Base-by-base conservation (phyloP, 2,113 vertebrate species). In the Gavia stellata region DNA sequence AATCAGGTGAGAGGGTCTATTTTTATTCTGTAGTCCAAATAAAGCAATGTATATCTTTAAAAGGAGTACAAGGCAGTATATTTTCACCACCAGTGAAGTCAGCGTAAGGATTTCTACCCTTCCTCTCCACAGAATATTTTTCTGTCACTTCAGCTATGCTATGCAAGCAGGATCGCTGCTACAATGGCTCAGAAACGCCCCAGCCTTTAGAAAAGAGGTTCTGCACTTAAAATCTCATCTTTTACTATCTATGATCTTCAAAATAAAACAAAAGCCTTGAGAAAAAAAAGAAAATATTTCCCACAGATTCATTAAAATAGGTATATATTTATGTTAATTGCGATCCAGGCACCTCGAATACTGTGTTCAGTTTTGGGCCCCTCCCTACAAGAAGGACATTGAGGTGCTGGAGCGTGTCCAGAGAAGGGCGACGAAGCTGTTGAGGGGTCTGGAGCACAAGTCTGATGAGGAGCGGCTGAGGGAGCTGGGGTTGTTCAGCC, bases 1-100 rank as follows among this genome's bases (percentile, higher is more conserved):
- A 88, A 88, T 77, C 71, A 92, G 36, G 71, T 89, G 49, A 81
- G 34, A 88, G 36, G 8, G 53, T 80, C 88, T 94, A 82, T 93
- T 97, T 95, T 93, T 92, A 75, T 21, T 88, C 85, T 42, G 26
- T 49, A 80, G 77, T 79, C 88, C 88, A 94, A 97, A 94, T 77
- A 90, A 88, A 94, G 88, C 8, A 87, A 86, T 61, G 50, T 45
- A 5, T 74, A 58, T 42, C 10, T 91, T 72, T 49, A 84, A 40
- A 86, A 58, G 53, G 13, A 89, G 65, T 81, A 58, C 23, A 53
- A 82, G 44, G 34, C 29, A 34, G 20, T 33, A 4, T 21, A 55
- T 66, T 84, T 86, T 81, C 8, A 5, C 52, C 0, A 1, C 19
- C 1, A 1, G 9, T 38, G 6, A 81, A 81, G 31, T 34, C 12